Evolutionary conservation across 2,797 vertebrate genomes (phyloP).

Genomic region (Anguilla obscura): DNA sequence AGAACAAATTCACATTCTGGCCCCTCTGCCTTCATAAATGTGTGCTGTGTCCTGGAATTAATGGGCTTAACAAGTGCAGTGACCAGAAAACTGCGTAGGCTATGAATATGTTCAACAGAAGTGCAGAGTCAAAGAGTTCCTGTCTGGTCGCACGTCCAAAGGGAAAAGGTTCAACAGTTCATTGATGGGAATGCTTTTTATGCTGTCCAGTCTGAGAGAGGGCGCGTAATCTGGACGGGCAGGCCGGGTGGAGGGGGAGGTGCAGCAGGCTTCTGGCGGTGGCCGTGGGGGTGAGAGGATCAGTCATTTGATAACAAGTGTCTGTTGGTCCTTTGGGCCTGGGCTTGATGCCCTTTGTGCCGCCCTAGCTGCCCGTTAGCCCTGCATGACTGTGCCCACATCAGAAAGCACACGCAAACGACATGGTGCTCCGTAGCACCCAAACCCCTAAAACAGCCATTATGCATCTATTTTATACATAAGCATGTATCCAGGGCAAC

Average conservation of each 20-base stretch:
- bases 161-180: slow-evolving; percentile 73
- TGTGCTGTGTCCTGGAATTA: slow-evolving; percentile 76
- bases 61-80: slow-evolving; percentile 75
- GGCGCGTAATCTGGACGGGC: slow-evolving; percentile 69
- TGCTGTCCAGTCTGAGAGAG: slow-evolving; percentile 70
- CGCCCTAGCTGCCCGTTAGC: slow-evolving; percentile 62
- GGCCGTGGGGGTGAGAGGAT: slow-evolving; percentile 63
- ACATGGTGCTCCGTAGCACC: slow-evolving; percentile 35
- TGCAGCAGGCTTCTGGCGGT: slow-evolving; percentile 52
- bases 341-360: slow-evolving; percentile 73
- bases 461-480: not conserved
- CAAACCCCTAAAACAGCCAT: slow-evolving; percentile 36
- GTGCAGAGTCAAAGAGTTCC: slow-evolving; percentile 77
- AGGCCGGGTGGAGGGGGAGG: slow-evolving; percentile 61
- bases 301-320: slow-evolving; percentile 80
- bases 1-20: slow-evolving; percentile 77
- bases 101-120: slow-evolving; percentile 72
- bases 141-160: slow-evolving; percentile 75
- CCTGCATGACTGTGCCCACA: slow-evolving; percentile 66
- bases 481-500: not conserved
- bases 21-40: slow-evolving; percentile 72
- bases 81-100: slow-evolving; percentile 79
- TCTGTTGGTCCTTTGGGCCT: slow-evolving; percentile 70
- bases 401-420: slow-evolving; percentile 56
- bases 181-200: slow-evolving; percentile 77